A percentile compares a stretch with the other conserved stretches of the same genome.
Conservation (phyloP, 2,113 vertebrate species). For the Spermophilus dauricus region DNA sequence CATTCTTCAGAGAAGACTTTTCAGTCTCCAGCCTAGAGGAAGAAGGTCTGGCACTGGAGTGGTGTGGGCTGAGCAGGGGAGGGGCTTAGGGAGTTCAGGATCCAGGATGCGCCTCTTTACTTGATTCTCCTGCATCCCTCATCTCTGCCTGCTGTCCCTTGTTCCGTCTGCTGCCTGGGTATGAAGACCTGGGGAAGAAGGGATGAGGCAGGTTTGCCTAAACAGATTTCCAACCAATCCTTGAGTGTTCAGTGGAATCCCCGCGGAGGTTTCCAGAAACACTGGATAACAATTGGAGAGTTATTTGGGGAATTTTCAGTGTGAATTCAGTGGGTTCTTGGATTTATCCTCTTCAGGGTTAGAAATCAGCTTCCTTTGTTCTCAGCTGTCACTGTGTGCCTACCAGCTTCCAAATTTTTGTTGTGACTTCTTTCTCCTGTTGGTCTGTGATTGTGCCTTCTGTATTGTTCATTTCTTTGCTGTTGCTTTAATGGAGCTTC, state of each 20-base stretch:
- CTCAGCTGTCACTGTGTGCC: neutral
- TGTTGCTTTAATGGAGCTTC: slow-evolving; percentile 18
- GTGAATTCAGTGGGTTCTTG: neutral
- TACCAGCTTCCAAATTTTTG: neutral
- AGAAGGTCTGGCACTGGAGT: neutral
- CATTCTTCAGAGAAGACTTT: neutral
- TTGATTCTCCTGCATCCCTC: neutral
- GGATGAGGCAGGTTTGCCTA: too few species aligned
- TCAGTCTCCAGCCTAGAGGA: neutral
- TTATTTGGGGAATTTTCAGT: neutral
- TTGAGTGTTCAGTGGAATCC: neutral
- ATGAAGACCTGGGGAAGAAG: neutral
- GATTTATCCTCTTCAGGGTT: neutral
- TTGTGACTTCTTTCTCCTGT: neutral
- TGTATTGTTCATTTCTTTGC: neutral
- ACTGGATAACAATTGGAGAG: neutral
- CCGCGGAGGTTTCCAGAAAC: neutral
- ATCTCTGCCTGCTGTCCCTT: neutral
- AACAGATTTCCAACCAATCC: neutral
- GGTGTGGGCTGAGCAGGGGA: neutral
- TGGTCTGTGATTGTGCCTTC: neutral
- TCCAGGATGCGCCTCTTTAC: neutral
- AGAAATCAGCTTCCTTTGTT: neutral
- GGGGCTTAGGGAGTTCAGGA: neutral
- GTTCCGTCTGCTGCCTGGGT: neutral